Evolutionary conservation across 2,113 vertebrate species (phyloP).

Genomic region (Hypomesus transpacificus): DNA sequence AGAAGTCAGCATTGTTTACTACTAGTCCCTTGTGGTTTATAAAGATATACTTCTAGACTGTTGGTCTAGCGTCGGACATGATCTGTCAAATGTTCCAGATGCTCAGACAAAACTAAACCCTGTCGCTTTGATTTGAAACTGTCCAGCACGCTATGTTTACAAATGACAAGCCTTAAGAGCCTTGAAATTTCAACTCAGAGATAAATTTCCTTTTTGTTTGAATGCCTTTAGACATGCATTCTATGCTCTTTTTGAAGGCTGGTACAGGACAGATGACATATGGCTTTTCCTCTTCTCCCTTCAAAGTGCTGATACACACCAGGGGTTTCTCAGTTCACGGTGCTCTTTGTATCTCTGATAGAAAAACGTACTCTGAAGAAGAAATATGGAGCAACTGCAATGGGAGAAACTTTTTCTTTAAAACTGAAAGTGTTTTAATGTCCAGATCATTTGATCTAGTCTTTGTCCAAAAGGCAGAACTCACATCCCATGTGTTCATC

Average conservation of each 20-base stretch:
- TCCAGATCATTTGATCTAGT: constrained; percentile 34
- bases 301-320: constrained; percentile 67
- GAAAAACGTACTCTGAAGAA: constrained; percentile 24
- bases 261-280: constrained; percentile 53
- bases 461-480: constrained; percentile 30
- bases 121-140: constrained; percentile 53
- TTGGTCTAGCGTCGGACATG: constrained; percentile 30
- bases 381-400: constrained; percentile 12
- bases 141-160: constrained; percentile 63
- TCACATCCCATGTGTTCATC: constrained; percentile 50
- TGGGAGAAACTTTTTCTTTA: constrained; percentile 15
- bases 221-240: constrained; percentile 59
- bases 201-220: constrained; percentile 59
- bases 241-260: constrained; percentile 59
- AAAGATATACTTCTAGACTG: constrained; percentile 15
- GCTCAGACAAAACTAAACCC: constrained; percentile 44
- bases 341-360: constrained; percentile 45
- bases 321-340: constrained; percentile 62
- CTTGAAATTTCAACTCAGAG: constrained; percentile 54
- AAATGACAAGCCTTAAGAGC: constrained; percentile 56
- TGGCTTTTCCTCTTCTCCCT: constrained; percentile 58
- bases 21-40: neutral
- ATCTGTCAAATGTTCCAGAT: constrained; percentile 46
- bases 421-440: constrained; percentile 33
- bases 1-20: constrained; percentile 17